These are phyloP conservation scores for Periplaneta americana DNA, from an alignment of 1,140 invertebrate species.

Conservation along the genomic window DNA sequence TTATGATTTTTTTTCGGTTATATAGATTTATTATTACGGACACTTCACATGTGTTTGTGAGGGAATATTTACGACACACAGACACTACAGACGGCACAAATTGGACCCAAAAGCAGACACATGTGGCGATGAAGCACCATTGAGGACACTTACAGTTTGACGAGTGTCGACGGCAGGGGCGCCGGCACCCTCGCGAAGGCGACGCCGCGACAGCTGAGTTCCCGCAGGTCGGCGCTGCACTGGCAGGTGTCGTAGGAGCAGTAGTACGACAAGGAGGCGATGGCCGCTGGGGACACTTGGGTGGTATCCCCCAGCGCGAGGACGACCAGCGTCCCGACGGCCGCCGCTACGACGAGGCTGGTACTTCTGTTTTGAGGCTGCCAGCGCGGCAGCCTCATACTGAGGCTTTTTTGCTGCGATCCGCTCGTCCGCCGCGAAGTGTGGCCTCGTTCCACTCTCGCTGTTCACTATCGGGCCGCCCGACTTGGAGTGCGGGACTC, in stretches of 20 bases:
- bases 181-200: slow-evolving; percentile 35
- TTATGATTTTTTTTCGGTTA: too few species aligned
- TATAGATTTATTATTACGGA: too few species aligned
- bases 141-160: slow-evolving; percentile 37
- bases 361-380: background rate
- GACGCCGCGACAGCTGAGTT: slow-evolving; percentile 34
- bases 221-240: slow-evolving; percentile 34
- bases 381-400: background rate
- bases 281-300: background rate
- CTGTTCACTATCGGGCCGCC: background rate
- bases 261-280: background rate
- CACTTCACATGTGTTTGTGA: too few species aligned
- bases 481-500: background rate
- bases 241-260: slow-evolving; percentile 34
- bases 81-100: too few species aligned
- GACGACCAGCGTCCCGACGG: background rate
- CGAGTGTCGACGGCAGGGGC: slow-evolving; percentile 33
- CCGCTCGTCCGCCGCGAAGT: background rate
- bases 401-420: background rate
- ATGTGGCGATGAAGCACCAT: background rate
- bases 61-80: too few species aligned
- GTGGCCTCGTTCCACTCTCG: slow-evolving; percentile 1
- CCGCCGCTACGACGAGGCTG: background rate
- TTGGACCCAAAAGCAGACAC: background rate
- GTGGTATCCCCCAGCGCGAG: background rate